Conservation (phyloP, 2,113 vertebrate species). For the Etheostoma cragini region DNA sequence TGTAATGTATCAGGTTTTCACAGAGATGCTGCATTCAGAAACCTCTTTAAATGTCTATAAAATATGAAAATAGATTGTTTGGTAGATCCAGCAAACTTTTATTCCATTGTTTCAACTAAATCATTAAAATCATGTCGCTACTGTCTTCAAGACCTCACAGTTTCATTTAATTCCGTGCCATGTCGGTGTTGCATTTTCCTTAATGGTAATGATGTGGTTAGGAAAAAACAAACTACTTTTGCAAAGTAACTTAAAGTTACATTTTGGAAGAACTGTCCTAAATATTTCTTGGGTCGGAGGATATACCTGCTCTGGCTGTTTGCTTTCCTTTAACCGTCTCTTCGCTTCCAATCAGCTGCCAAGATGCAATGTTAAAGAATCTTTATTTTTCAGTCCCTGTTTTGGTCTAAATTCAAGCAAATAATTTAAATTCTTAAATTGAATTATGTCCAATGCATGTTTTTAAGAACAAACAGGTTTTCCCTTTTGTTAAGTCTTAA, state of each 20-base stretch:
- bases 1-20: not conserved
- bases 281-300: not conserved
- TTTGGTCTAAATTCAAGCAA: slow-evolving; percentile 53
- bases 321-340: slow-evolving; percentile 23
- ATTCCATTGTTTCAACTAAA: not conserved
- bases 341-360: slow-evolving; percentile 24
- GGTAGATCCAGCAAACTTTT: not conserved
- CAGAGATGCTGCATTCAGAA: not conserved
- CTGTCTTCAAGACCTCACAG: not conserved
- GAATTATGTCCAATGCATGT: slow-evolving; percentile 46
- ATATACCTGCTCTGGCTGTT: not conserved
- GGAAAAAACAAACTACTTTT: slow-evolving; percentile 9
- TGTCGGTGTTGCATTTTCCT: not conserved
- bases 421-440: slow-evolving; percentile 40
- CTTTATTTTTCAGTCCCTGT: slow-evolving; percentile 75
- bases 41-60: not conserved
- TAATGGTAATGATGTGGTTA: not conserved
- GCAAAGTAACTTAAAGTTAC: not conserved
- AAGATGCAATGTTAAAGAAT: slow-evolving; percentile 45
- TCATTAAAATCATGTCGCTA: not conserved
- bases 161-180: not conserved
- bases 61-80: not conserved
- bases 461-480: slow-evolving; percentile 36
- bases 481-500: slow-evolving; percentile 74
- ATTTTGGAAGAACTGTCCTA: slow-evolving; percentile 14